Conservation (phyloP, 2,113 vertebrate species). For the Pelusios castaneus region DNA sequence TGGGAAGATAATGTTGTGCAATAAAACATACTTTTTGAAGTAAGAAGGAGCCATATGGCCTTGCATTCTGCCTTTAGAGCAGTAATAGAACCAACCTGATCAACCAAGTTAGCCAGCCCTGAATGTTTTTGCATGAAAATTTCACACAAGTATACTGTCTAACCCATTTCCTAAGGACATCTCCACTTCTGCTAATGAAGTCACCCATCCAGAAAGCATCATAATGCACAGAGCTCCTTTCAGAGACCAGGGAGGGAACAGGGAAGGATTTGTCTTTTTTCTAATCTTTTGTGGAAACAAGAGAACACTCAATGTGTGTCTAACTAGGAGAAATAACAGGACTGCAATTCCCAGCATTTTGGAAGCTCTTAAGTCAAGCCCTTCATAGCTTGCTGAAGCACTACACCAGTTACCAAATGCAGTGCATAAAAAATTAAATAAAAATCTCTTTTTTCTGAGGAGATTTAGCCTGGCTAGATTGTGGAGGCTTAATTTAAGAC, state of each 20-base stretch:
- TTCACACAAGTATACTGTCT: slow-evolving; percentile 41
- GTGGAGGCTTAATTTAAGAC: slow-evolving; percentile 20
- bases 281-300: slow-evolving; percentile 11
- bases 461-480: not conserved
- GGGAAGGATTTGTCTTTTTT: not conserved
- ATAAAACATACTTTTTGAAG: slow-evolving; percentile 14
- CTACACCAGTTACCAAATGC: not conserved
- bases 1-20: not conserved
- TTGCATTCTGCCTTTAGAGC: not conserved
- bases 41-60: not conserved
- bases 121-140: slow-evolving; percentile 50
- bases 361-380: not conserved
- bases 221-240: slow-evolving; percentile 19
- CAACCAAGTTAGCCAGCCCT: slow-evolving; percentile 4
- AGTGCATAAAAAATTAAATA: not conserved
- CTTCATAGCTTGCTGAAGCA: not conserved
- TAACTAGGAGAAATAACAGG: slow-evolving; percentile 46
- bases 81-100: not conserved
- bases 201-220: slow-evolving; percentile 58
- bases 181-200: slow-evolving; percentile 49
- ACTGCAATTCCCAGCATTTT: not conserved
- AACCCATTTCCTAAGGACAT: slow-evolving; percentile 55
- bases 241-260: not conserved
- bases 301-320: not conserved
- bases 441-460: slow-evolving; percentile 8